Evolutionary conservation across 1,140 invertebrate species (phyloP), one percentile per base, ranked within the genome.

Genomic region (Drosophila yakuba): DNA sequence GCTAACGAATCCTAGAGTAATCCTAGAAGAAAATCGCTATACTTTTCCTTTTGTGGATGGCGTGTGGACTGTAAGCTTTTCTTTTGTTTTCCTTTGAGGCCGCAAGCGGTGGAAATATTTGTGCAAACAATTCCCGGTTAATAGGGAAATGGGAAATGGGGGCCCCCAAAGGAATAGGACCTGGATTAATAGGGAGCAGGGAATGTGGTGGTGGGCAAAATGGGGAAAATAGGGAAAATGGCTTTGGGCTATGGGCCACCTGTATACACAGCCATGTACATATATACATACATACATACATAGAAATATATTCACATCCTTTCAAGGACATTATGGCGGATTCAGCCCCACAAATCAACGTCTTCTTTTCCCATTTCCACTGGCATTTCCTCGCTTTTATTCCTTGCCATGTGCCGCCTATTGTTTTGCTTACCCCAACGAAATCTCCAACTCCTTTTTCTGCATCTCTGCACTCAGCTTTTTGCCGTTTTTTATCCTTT

Each of bases 161-260:
- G 15, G n/a, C 28, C 52, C 28, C 52, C 17, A 44, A 44, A 15
- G n/a, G 39, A 38, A 58, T 68, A 62, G 74, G 59, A 73, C 54
- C 67, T 72, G 20, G 12, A 11, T 35, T 4, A 47, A 25, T 15
- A 35, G 51, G 28, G 39, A 35, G 11, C 12, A 32, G 12, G 51
- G 15, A 3, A 23, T 4, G 23, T 14, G 52, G 12, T 14, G 23
- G n/a, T 23, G 23, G 17, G 20, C 15, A 43, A 32, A 62, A 36
- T 43, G 35, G 12, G 23, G 20, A 25, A 38, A 38, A 39, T 14
- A 50, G 20, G 56, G 55, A 56, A 25, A 73, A 61, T 64, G 35
- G 51, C 45, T 56, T 74, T 74, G 51, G 60, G 81, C 81, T 85
- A 64, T 85, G 83, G 80, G 81, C 78, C 81, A 85, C 81, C 81